Conservation (phyloP, 2,888 invertebrate genomes). For the Trachelus troglodyta region DNA sequence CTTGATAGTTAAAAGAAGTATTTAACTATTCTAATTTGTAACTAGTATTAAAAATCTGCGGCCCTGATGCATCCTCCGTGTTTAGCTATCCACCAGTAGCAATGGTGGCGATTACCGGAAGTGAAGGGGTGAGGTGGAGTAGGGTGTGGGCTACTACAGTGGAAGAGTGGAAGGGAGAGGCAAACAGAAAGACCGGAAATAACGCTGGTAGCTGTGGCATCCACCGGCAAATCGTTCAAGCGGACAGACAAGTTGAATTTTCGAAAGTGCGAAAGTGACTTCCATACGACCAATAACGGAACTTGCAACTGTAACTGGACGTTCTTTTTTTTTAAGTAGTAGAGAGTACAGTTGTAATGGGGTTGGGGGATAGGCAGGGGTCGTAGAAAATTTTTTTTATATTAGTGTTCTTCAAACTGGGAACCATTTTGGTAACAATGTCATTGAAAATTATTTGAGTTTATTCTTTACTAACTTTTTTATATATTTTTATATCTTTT, state of each 20-base stretch:
- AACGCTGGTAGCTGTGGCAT: constrained; percentile 57
- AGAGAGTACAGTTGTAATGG: not conserved
- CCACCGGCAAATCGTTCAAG: constrained; percentile 38
- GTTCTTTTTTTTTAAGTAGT: not conserved
- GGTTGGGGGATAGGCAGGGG: not conserved
- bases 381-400: not conserved
- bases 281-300: not conserved
- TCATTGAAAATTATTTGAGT: not conserved
- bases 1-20: not conserved
- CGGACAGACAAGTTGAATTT: constrained; percentile 34
- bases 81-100: constrained; percentile 35
- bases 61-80: constrained; percentile 40
- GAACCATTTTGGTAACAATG: not conserved
- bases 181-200: constrained; percentile 54
- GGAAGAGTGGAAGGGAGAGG: constrained; percentile 22
- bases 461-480: not conserved
- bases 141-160: constrained; percentile 37
- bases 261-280: constrained; percentile 37
- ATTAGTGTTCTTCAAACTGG: not conserved
- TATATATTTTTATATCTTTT: not conserved
- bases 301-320: not conserved
- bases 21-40: not conserved
- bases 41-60: constrained; percentile 10
- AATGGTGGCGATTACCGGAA: constrained; percentile 41
- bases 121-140: constrained; percentile 25